These are phyloP conservation scores for Eulimnadia texana DNA, from an alignment of 1,140 invertebrate species.

Conservation along the genomic window DNA sequence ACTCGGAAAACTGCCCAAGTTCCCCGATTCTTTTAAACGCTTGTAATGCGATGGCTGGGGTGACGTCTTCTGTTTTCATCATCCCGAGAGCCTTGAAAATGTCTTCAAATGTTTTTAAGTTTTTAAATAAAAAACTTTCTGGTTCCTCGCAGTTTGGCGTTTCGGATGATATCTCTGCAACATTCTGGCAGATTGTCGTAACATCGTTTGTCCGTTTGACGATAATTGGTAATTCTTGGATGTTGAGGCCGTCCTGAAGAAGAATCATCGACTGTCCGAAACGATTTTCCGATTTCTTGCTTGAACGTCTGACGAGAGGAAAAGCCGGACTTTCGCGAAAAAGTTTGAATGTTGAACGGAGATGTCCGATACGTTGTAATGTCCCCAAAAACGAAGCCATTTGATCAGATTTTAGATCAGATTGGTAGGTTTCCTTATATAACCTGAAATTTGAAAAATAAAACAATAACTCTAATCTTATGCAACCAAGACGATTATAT, in stretches of 20 bases:
- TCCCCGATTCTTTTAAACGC: constrained; percentile 36
- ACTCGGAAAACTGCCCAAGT: constrained; percentile 33
- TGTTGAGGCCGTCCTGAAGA: constrained; percentile 46
- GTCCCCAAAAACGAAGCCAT: too few species aligned
- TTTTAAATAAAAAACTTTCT: constrained; percentile 14
- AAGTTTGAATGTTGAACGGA: too few species aligned
- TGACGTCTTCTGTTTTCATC: constrained; percentile 31
- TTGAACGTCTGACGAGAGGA: too few species aligned
- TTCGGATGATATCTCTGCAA: constrained; percentile 15
- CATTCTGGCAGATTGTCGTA: constrained; percentile 16
- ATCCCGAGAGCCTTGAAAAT: not conserved
- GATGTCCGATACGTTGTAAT: too few species aligned
- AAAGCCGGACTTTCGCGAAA: too few species aligned
- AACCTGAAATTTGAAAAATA: too few species aligned
- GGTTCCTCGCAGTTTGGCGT: constrained; percentile 7
- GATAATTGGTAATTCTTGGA: constrained; percentile 51
- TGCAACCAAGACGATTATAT: too few species aligned
- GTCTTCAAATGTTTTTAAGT: constrained; percentile 6
- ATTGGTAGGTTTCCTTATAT: too few species aligned
- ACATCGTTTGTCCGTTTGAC: constrained; percentile 37
- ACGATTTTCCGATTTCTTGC: too few species aligned
- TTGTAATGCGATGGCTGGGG: constrained; percentile 33
- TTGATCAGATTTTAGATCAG: too few species aligned
- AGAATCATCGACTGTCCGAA: constrained; percentile 39
- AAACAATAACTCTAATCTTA: too few species aligned